phyloP scores from a whole-genome alignment of 2,113 vertebrate species.

The Pygoscelis antarcticus region DNA sequence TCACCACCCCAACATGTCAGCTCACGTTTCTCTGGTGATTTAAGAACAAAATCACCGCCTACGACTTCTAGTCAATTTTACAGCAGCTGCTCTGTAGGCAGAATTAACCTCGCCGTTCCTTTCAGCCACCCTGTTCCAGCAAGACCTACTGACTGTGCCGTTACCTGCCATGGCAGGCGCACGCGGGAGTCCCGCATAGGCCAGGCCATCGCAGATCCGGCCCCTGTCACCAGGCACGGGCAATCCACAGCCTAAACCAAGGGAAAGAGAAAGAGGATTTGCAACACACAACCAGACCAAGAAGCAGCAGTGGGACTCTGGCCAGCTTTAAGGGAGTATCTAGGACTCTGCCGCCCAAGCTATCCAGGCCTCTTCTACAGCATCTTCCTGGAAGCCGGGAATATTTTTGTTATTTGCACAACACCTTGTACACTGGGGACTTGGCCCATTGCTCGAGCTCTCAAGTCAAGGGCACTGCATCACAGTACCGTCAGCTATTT shows the following conservation, averaged over 20 bases:
- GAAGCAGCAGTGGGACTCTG: background rate
- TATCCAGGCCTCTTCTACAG: background rate
- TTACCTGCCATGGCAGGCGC: rapidly evolving
- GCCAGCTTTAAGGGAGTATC: background rate
- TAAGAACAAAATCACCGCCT: background rate
- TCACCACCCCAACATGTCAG: rapidly evolving
- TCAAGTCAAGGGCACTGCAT: background rate
- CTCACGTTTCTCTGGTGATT: background rate
- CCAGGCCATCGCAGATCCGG: rapidly evolving
- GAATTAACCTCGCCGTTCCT: background rate
- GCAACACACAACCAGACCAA: background rate
- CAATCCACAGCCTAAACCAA: background rate
- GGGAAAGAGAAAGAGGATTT: background rate
- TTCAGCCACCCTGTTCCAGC: background rate
- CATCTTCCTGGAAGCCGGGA: background rate
- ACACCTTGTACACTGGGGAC: background rate
- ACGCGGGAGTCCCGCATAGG: rapidly evolving
- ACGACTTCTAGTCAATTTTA: background rate
- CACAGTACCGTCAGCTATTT: rapidly evolving
- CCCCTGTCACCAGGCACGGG: rapidly evolving
- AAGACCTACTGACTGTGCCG: rapidly evolving
- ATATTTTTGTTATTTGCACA: background rate
- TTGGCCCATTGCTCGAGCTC: background rate
- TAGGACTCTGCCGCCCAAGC: background rate
- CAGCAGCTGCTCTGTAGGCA: background rate